phyloP scores from a whole-genome alignment of 2,113 vertebrate genomes.

The Dipodomys merriami region DNA sequence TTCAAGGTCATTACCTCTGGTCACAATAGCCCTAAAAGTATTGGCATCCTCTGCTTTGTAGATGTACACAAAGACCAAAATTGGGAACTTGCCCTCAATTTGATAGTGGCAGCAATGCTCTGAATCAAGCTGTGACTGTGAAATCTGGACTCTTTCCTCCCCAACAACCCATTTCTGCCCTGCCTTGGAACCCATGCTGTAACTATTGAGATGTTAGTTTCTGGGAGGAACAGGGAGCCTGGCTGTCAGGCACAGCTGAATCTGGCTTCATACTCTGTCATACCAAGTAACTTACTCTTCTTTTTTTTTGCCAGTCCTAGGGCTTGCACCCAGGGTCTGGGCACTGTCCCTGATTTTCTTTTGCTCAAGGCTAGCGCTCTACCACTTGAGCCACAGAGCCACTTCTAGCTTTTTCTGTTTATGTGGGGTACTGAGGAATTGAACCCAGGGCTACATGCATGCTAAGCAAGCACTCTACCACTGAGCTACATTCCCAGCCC shows the following conservation, averaged over 20 bases:
- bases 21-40: neutral
- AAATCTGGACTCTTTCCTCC: neutral
- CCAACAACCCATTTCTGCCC: neutral
- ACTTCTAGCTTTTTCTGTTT: no score
- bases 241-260: neutral
- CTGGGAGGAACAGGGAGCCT: neutral
- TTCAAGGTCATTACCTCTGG: neutral
- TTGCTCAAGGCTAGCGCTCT: no score
- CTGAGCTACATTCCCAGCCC: neutral
- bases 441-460: no score
- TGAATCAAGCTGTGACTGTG: neutral
- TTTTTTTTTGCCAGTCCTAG: no score
- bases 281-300: neutral
- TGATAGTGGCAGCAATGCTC: no score
- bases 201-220: neutral
- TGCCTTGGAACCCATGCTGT: neutral
- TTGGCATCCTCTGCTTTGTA: neutral
- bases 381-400: no score
- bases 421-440: no score
- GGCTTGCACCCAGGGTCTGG: no score
- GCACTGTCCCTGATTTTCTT: no score
- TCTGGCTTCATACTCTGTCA: neutral
- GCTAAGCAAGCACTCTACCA: no score
- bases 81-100: neutral
- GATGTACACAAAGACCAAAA: neutral